Percentiles rank a stretch among this genome's conserved stretches.
Evolutionary conservation across 2,888 invertebrate species (phyloP).

Genomic region (Cryptus armator): DNA sequence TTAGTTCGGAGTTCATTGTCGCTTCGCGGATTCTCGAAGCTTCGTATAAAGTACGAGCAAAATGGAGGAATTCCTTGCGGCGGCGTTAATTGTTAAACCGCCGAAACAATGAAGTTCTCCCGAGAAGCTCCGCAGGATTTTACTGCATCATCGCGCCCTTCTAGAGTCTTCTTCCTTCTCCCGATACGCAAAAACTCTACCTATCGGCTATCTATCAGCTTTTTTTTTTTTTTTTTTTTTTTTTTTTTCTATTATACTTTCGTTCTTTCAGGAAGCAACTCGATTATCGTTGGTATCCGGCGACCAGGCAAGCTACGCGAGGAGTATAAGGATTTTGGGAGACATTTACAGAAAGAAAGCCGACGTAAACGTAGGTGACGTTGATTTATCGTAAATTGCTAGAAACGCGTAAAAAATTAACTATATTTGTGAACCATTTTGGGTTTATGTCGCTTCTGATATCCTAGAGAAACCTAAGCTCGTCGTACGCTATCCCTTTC

Average conservation of each 20-base stretch:
- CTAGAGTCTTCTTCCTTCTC: neutral
- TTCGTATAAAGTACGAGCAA: neutral
- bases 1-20: conserved; percentile 61
- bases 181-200: neutral
- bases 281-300: conserved; percentile 92
- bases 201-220: neutral
- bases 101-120: conserved; percentile 44
- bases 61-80: conserved; percentile 17
- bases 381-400: neutral
- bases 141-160: neutral
- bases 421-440: too few species aligned
- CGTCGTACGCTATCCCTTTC: conserved; percentile 31
- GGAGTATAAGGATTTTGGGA: conserved; percentile 93
- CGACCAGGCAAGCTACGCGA: conserved; percentile 94
- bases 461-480: conserved; percentile 11
- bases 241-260: too few species aligned
- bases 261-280: conserved; percentile 90
- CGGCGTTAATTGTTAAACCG: conserved; percentile 54
- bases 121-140: neutral
- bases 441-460: neutral
- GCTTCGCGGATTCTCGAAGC: conserved; percentile 15
- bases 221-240: conserved; percentile 35
- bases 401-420: too few species aligned
- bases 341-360: conserved; percentile 94
- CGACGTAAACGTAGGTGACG: conserved; percentile 90